A percentile compares a stretch with the other conserved stretches of the same genome.
These are phyloP conservation scores for Hydropsyche betteni DNA, from an alignment of 2,888 invertebrate species.

Conservation along the genomic window DNA sequence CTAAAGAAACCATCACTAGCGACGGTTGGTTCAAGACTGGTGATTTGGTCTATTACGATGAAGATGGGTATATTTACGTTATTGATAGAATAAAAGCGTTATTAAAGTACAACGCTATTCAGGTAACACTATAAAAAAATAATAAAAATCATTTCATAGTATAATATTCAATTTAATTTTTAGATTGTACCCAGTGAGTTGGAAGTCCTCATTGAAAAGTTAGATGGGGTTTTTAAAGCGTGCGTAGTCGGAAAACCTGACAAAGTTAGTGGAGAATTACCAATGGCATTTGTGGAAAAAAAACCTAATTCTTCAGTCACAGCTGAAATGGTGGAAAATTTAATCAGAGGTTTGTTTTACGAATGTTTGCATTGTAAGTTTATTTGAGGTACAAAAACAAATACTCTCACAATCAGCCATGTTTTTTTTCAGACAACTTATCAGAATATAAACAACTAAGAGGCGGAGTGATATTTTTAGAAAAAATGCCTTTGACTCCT, in stretches of 20 bases:
- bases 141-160: no score
- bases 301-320: constrained; percentile 39
- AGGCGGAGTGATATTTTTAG: constrained; percentile 47
- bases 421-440: constrained; percentile 43
- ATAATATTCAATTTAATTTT: neutral
- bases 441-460: constrained; percentile 44
- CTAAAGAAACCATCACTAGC: constrained; percentile 47
- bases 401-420: neutral
- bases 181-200: constrained; percentile 42
- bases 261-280: constrained; percentile 32
- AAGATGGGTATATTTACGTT: constrained; percentile 55
- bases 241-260: constrained; percentile 43
- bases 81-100: constrained; percentile 56
- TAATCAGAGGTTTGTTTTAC: no score
- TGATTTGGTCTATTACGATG: constrained; percentile 55
- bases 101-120: constrained; percentile 55
- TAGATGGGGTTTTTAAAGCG: constrained; percentile 37
- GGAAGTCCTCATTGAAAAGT: constrained; percentile 39
- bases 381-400: neutral
- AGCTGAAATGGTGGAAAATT: constrained; percentile 11
- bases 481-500: constrained; percentile 42
- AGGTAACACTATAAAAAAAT: constrained; percentile 50
- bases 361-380: constrained; percentile 37
- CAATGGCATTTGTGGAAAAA: constrained; percentile 46
- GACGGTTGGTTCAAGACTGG: constrained; percentile 57